These are phyloP conservation scores for Cherax quadricarinatus DNA, from an alignment of 1,140 invertebrate species.

Conservation along the genomic window DNA sequence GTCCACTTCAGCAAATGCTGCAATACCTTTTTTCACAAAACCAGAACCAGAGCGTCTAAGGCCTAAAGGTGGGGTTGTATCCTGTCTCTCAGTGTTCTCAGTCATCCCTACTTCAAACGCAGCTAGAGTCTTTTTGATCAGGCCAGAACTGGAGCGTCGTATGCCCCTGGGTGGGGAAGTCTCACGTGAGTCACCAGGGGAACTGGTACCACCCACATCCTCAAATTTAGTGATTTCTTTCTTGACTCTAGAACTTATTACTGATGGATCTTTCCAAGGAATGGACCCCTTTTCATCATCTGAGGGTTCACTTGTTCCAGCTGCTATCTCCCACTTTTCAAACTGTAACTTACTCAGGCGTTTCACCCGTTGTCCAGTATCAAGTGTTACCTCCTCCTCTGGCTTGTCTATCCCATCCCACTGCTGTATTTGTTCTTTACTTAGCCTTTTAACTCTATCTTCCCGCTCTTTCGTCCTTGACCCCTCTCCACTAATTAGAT, in stretches of 20 bases:
- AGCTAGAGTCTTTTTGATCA: constrained; percentile 53
- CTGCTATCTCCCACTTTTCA: constrained; percentile 57
- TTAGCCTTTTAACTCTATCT: constrained; percentile 53
- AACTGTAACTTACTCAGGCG: constrained; percentile 41
- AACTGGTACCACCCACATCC: constrained; percentile 6
- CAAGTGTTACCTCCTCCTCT: constrained; percentile 2
- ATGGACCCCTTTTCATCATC: constrained; percentile 23
- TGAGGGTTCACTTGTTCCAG: background rate
- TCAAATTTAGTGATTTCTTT: constrained; percentile 61
- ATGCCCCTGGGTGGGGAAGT: constrained; percentile 17
- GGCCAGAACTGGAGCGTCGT: constrained; percentile 56
- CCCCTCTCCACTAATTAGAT: background rate
- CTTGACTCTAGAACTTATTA: constrained; percentile 21
- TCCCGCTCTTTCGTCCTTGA: background rate
- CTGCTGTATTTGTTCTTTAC: constrained; percentile 44
- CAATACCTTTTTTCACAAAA: constrained; percentile 64
- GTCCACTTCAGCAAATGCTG: constrained; percentile 52
- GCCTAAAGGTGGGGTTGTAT: background rate
- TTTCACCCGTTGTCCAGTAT: constrained; percentile 16
- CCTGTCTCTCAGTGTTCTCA: constrained; percentile 28
- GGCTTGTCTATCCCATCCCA: constrained; percentile 29
- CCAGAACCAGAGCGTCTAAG: constrained; percentile 63
- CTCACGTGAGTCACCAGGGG: constrained; percentile 27
- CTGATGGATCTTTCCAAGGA: constrained; percentile 54
- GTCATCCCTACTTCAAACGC: constrained; percentile 38